A percentile compares a stretch with the other conserved stretches of the same genome.
Conservation (phyloP, 1,140 invertebrate genomes). For the Dufourea novaeangliae region DNA sequence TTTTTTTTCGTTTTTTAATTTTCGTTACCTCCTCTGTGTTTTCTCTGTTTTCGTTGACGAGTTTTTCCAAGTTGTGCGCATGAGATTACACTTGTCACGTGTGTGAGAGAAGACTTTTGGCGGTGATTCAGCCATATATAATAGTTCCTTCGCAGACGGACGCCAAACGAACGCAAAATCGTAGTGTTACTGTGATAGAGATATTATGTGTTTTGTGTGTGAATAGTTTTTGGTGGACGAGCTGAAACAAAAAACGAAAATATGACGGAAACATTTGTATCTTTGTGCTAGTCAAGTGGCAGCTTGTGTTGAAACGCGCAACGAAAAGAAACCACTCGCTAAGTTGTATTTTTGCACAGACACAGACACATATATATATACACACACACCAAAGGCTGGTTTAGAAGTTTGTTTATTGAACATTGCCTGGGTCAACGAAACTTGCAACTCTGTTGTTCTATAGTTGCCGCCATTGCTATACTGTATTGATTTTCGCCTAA, state of each 20-base stretch:
- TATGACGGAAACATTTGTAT: constrained; percentile 1
- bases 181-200: constrained; percentile 48
- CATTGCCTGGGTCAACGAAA: constrained; percentile 28
- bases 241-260: constrained; percentile 23
- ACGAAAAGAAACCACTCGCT: constrained; percentile 31
- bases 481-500: constrained; percentile 57
- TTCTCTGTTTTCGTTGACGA: constrained; percentile 47
- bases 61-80: constrained; percentile 52
- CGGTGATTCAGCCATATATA: not conserved
- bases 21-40: constrained; percentile 39
- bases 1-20: too few relatives aligned
- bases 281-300: constrained; percentile 15
- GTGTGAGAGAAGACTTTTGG: constrained; percentile 31
- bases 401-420: constrained; percentile 37
- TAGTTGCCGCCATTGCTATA: constrained; percentile 36
- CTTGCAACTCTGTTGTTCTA: constrained; percentile 48
- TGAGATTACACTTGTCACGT: constrained; percentile 35
- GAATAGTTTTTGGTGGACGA: constrained; percentile 23
- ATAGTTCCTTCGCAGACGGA: constrained; percentile 12
- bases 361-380: too few relatives aligned
- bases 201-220: constrained; percentile 24
- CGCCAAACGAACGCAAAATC: constrained; percentile 16
- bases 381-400: constrained; percentile 33
- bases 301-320: constrained; percentile 13
- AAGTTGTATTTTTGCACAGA: constrained; percentile 39